These are phyloP conservation scores for Cnemophilus loriae DNA, from an alignment of 2,113 vertebrate genomes.

Conservation along the genomic window DNA sequence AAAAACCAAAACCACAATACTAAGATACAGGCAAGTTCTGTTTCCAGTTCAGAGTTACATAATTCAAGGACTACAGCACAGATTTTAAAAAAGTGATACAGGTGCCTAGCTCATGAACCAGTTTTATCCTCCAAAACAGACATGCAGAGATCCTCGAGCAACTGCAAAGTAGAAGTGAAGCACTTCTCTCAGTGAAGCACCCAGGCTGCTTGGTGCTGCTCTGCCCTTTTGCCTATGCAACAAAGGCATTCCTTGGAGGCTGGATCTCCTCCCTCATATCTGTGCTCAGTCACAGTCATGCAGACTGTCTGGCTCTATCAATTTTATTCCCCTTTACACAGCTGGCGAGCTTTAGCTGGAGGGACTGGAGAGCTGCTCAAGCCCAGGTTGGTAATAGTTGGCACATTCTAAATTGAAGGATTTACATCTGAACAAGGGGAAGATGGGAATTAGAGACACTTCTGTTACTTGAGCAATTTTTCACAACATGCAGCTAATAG, in stretches of 20 bases:
- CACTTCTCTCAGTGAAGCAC: background rate
- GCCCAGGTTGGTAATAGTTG: background rate
- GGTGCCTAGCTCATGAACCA: background rate
- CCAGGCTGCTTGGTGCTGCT: background rate
- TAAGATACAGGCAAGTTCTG: background rate
- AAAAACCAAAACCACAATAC: background rate
- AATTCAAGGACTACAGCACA: background rate
- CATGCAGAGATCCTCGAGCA: background rate
- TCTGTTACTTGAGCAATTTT: background rate
- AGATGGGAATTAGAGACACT: background rate
- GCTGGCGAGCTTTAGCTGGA: background rate
- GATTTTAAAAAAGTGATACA: background rate
- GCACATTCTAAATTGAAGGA: background rate
- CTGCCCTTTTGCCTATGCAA: background rate
- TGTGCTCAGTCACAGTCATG: background rate
- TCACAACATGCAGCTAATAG: background rate
- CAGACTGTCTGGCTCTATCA: background rate
- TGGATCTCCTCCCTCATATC: background rate
- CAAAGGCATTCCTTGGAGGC: background rate
- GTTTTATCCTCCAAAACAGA: background rate
- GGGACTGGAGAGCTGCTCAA: background rate
- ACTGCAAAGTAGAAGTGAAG: background rate
- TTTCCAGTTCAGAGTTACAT: background rate
- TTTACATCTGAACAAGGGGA: background rate
- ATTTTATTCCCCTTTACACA: background rate